Conservation (phyloP, 1,140 invertebrate genomes). For the Ganaspis sp. region DNA sequence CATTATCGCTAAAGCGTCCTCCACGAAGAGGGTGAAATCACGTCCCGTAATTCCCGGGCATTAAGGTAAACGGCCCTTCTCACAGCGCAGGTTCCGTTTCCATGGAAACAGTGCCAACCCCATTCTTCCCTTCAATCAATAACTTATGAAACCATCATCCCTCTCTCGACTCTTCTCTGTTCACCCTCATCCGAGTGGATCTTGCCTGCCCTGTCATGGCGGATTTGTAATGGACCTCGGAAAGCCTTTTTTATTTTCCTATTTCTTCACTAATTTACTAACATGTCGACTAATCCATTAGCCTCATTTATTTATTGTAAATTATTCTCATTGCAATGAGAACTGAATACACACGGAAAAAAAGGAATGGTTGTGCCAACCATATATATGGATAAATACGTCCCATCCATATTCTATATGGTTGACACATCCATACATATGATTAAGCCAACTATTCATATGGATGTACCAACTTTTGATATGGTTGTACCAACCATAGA, state of each 20-base stretch:
- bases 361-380: no score
- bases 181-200: slow-evolving; percentile 43
- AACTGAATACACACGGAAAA: no score
- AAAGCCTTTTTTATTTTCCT: neutral
- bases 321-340: slow-evolving; percentile 2
- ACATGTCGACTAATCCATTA: neutral
- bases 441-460: no score
- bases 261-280: no score
- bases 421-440: no score
- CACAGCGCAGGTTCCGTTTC: slow-evolving; percentile 71
- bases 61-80: slow-evolving; percentile 74
- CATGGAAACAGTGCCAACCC: slow-evolving; percentile 69
- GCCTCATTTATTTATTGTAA: neutral
- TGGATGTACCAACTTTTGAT: no score
- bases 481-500: no score
- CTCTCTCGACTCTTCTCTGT: slow-evolving; percentile 45
- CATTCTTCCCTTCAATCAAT: slow-evolving; percentile 72
- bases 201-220: slow-evolving; percentile 59
- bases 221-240: slow-evolving; percentile 40
- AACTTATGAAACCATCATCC: slow-evolving; percentile 73
- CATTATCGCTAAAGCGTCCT: slow-evolving; percentile 70
- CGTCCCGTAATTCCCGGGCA: slow-evolving; percentile 74
- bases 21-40: slow-evolving; percentile 68
- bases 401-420: no score
- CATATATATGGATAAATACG: no score